phyloP scores from a whole-genome alignment of 2,888 invertebrate species.

The Helobdella robusta region DNA sequence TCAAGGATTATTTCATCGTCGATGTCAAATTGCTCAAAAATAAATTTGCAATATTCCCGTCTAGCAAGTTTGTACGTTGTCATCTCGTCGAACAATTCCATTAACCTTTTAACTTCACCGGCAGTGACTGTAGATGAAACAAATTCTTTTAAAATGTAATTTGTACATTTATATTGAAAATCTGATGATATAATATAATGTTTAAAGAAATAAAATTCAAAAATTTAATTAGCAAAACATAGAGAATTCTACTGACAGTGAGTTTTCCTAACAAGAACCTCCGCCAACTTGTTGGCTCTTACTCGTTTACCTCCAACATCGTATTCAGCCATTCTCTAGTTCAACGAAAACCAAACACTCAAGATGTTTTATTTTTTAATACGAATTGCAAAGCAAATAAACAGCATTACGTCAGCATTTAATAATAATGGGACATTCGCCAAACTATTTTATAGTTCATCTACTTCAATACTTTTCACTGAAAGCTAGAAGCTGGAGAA shows the following conservation, averaged over 20 bases:
- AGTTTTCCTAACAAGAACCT: conserved; percentile 17
- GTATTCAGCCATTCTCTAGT: conserved; percentile 1
- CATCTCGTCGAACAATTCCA: conserved; percentile 20
- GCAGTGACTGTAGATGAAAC: conserved; percentile 13
- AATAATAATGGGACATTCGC: no score
- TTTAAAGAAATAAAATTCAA: no score
- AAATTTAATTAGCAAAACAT: no score
- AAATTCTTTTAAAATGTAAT: no score
- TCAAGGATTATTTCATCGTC: conserved; percentile 21
- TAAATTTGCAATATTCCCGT: conserved; percentile 13
- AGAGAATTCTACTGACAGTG: conserved; percentile 22
- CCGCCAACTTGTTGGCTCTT: conserved; percentile 1
- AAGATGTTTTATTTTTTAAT: no score
- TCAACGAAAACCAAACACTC: neutral
- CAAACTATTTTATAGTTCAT: no score
- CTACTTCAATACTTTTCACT: no score
- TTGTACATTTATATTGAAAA: no score
- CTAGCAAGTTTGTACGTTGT: conserved; percentile 11
- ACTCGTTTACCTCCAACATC: conserved; percentile 14
- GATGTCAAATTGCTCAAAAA: conserved; percentile 22
- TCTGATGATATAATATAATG: no score
- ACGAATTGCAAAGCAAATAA: no score
- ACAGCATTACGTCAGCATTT: no score
- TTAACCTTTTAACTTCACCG: conserved; percentile 6
- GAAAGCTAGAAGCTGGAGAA: no score